A percentile compares a stretch with the other conserved stretches of the same genome.
Conservation (phyloP, 2,113 vertebrate genomes). For the Edolisoma coerulescens region DNA sequence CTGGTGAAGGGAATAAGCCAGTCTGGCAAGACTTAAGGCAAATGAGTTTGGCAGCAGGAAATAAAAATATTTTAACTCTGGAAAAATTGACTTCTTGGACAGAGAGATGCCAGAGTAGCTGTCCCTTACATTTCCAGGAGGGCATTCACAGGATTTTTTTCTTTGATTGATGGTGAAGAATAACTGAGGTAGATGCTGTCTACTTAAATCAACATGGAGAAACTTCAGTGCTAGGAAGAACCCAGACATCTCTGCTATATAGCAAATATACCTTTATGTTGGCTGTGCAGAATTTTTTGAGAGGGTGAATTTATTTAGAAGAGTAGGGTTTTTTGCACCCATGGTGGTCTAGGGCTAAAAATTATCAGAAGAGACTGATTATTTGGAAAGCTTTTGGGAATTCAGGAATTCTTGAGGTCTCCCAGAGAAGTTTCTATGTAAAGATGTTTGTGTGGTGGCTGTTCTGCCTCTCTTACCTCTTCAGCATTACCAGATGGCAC, state of each 20-base stretch:
- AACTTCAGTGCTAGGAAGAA: not conserved
- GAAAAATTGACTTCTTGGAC: not conserved
- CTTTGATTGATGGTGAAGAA: not conserved
- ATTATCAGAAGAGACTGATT: not conserved
- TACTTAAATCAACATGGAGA: not conserved
- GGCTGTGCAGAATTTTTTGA: not conserved
- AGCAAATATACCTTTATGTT: not conserved
- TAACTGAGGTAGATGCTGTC: not conserved
- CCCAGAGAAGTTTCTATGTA: not conserved
- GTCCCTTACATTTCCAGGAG: not conserved
- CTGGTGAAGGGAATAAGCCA: not conserved
- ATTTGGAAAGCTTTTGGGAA: not conserved
- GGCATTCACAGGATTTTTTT: not conserved
- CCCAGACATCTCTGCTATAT: not conserved
- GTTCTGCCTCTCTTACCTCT: not conserved
- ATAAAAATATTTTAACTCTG: not conserved
- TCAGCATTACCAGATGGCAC: not conserved
- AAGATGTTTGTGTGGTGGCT: not conserved
- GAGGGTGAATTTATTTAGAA: not conserved
- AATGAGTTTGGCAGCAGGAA: not conserved
- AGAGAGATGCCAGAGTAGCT: not conserved
- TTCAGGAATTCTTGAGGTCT: not conserved
- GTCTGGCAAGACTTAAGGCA: not conserved
- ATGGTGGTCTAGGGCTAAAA: not conserved
- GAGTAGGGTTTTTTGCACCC: accelerated